Evolutionary conservation across 1,140 invertebrate genomes (phyloP).

Genomic region (Coenobita brevimanus): DNA sequence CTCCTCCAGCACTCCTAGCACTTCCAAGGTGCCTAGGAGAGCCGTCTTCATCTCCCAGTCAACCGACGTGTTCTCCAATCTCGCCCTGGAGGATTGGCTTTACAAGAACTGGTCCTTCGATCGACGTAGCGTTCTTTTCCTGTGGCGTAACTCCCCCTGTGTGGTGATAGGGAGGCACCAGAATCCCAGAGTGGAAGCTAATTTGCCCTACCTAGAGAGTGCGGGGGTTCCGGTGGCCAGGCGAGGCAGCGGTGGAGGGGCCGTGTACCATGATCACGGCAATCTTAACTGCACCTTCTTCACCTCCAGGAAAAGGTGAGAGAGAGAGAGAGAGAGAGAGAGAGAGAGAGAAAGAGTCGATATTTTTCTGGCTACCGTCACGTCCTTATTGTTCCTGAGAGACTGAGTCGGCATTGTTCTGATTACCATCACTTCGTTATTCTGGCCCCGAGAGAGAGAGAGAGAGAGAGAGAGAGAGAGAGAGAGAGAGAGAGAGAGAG

Average conservation of each 20-base stretch:
- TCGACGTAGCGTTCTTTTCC: constrained; percentile 86
- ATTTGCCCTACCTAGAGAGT: constrained; percentile 79
- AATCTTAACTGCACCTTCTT: constrained; percentile 96
- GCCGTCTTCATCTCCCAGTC: constrained; percentile 94
- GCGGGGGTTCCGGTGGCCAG: constrained; percentile 84
- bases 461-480: no score
- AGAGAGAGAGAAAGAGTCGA: no score
- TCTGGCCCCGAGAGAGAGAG: no score
- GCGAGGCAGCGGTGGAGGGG: constrained; percentile 95
- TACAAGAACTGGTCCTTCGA: constrained; percentile 76
- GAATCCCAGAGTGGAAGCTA: constrained; percentile 95
- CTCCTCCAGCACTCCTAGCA: not conserved
- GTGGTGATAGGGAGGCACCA: constrained; percentile 97
- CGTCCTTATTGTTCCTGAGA: no score
- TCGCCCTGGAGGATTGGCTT: constrained; percentile 96
- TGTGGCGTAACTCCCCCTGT: constrained; percentile 94
- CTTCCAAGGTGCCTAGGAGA: constrained; percentile 76
- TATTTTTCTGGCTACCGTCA: no score
- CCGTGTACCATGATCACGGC: constrained; percentile 95
- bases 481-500: not conserved
- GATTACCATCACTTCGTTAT: no score
- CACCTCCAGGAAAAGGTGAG: constrained; percentile 79
- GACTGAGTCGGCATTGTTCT: no score
- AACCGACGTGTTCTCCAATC: constrained; percentile 89
- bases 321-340: no score